Evolutionary conservation across 1,140 invertebrate genomes (phyloP).

Genomic region (Sycobia sp.): DNA sequence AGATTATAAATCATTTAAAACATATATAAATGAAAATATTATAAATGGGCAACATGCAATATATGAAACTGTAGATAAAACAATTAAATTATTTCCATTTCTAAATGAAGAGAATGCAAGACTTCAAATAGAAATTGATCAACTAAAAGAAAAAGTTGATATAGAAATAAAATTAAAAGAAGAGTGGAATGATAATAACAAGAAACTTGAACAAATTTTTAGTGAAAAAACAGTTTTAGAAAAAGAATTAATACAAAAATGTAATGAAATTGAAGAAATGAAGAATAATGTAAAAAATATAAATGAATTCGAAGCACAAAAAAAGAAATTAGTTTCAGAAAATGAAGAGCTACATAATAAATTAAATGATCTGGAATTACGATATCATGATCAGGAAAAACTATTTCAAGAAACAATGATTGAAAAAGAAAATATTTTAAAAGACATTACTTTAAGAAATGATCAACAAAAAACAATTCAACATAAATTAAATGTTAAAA

Average conservation of each 20-base stretch:
- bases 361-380: slow-evolving; percentile 34
- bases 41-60: slow-evolving; percentile 13
- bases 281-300: slow-evolving; percentile 44
- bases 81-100: slow-evolving; percentile 10
- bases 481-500: slow-evolving; percentile 10
- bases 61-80: slow-evolving; percentile 22
- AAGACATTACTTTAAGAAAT: slow-evolving; percentile 14
- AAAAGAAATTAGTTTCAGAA: slow-evolving; percentile 41
- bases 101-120: slow-evolving; percentile 32
- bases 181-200: slow-evolving; percentile 3
- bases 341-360: slow-evolving; percentile 42
- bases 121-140: slow-evolving; percentile 9
- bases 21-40: slow-evolving; percentile 25
- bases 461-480: background rate
- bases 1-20: slow-evolving; percentile 38
- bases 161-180: slow-evolving; percentile 52
- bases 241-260: slow-evolving; percentile 48
- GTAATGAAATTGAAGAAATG: slow-evolving; percentile 53
- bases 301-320: slow-evolving; percentile 34
- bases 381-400: slow-evolving; percentile 27
- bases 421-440: slow-evolving; percentile 29
- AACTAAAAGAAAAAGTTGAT: slow-evolving; percentile 41
- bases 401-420: slow-evolving; percentile 3
- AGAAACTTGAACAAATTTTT: slow-evolving; percentile 52
- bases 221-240: slow-evolving; percentile 37